phyloP scores from a whole-genome alignment of 2,113 vertebrate genomes.

The Cyrtonyx montezumae region DNA sequence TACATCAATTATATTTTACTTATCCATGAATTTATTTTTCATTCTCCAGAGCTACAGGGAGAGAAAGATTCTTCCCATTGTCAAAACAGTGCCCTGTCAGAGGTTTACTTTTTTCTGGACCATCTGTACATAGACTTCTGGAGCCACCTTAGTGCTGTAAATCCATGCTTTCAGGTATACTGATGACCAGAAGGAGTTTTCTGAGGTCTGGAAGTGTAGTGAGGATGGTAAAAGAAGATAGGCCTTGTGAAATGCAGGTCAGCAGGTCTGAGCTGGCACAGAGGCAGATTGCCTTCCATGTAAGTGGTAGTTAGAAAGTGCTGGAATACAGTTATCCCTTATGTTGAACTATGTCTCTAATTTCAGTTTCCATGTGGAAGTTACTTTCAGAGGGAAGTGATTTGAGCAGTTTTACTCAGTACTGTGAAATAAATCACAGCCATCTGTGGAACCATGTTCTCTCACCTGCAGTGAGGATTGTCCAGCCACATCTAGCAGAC shows the following conservation, averaged over 20 bases:
- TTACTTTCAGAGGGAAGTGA: background rate
- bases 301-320: background rate
- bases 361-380: background rate
- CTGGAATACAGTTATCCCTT: background rate
- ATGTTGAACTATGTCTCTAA: background rate
- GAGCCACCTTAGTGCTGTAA: background rate
- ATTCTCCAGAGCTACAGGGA: background rate
- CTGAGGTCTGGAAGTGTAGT: background rate
- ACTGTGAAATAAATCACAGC: background rate
- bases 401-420: background rate
- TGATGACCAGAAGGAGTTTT: background rate
- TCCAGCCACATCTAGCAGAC: conserved; percentile 10
- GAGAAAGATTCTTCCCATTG: background rate
- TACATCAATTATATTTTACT: background rate
- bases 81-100: background rate
- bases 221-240: background rate
- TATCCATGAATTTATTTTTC: background rate
- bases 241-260: background rate
- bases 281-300: background rate
- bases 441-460: background rate
- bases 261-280: background rate
- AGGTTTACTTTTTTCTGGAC: background rate
- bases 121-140: background rate
- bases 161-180: background rate
- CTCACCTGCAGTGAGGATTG: background rate